Conservation (phyloP, 2,113 vertebrate species). For the Gila orcuttii region DNA sequence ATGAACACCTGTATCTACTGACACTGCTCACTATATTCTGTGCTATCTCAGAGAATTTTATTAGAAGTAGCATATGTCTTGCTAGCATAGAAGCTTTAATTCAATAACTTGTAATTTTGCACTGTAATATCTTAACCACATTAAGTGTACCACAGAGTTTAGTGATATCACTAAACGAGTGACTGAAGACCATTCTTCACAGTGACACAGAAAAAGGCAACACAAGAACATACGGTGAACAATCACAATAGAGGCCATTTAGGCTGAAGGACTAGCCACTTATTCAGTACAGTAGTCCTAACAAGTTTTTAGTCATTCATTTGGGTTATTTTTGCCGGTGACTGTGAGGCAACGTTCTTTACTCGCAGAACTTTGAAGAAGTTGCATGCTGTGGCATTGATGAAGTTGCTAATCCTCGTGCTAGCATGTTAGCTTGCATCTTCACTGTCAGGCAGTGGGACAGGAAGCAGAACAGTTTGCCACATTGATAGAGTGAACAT, state of each 20-base stretch:
- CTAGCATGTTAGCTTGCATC: conserved; percentile 10
- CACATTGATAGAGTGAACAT: conserved; percentile 31
- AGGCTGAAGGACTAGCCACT: not conserved
- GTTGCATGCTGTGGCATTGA: conserved; percentile 3
- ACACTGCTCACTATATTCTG: conserved; percentile 38
- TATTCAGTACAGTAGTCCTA: not conserved
- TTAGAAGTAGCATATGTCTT: conserved; percentile 51
- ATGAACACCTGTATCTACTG: conserved; percentile 46
- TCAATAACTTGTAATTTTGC: conserved; percentile 45
- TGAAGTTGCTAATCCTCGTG: not conserved
- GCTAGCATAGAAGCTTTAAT: conserved; percentile 41
- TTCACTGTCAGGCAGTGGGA: not conserved
- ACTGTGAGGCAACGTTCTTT: not conserved
- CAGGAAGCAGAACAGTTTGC: not conserved
- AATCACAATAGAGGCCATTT: not conserved
- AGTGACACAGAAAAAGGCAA: not conserved
- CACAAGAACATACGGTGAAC: not conserved
- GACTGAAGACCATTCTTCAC: conserved; percentile 10
- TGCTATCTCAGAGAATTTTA: conserved; percentile 47
- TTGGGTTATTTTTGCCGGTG: not conserved
- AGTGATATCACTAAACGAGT: not conserved
- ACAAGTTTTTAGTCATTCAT: not conserved
- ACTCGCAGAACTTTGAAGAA: not conserved
- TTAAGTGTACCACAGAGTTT: conserved; percentile 19
- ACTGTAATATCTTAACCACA: conserved; percentile 43